Evolutionary conservation across 2,113 vertebrate genomes (phyloP).

Genomic region (Apeltes quadracus): DNA sequence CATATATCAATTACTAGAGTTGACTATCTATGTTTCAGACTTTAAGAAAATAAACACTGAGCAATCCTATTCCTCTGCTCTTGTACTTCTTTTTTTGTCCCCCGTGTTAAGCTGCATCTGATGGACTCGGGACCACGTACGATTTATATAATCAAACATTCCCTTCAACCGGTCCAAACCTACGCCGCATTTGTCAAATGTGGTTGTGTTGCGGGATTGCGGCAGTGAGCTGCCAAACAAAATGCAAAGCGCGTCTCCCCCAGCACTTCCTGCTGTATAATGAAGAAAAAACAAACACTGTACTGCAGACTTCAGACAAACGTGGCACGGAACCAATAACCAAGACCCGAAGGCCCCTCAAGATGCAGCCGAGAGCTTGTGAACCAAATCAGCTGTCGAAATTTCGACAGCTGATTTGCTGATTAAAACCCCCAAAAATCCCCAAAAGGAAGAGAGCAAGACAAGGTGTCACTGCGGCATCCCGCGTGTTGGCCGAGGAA

Average conservation of each 20-base stretch:
- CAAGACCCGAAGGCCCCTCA: conserved; percentile 27
- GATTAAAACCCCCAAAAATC: conserved; percentile 10
- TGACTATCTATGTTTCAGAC: background rate
- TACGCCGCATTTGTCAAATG: background rate
- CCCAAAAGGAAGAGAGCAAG: conserved; percentile 11
- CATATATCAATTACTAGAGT: background rate
- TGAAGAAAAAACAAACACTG: conserved; percentile 4
- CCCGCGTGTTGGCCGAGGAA: conserved; percentile 29
- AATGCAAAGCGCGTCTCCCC: conserved; percentile 9
- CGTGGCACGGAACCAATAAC: conserved; percentile 27
- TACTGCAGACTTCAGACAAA: conserved; percentile 42
- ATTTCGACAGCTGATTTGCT: conserved; percentile 11
- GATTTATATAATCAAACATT: background rate
- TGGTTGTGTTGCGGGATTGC: conserved; percentile 21
- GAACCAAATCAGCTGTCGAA: conserved; percentile 11
- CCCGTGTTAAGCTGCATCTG: background rate
- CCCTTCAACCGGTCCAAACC: background rate
- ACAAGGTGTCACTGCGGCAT: conserved; percentile 35
- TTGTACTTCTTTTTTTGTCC: background rate
- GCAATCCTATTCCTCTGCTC: background rate
- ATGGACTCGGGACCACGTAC: background rate
- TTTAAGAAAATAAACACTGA: background rate
- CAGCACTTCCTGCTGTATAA: conserved; percentile 17
- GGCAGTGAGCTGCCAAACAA: conserved; percentile 25
- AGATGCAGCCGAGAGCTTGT: background rate